Base-by-base conservation (phyloP, 1,140 invertebrate species). In the Diabrotica virgifera region DNA sequence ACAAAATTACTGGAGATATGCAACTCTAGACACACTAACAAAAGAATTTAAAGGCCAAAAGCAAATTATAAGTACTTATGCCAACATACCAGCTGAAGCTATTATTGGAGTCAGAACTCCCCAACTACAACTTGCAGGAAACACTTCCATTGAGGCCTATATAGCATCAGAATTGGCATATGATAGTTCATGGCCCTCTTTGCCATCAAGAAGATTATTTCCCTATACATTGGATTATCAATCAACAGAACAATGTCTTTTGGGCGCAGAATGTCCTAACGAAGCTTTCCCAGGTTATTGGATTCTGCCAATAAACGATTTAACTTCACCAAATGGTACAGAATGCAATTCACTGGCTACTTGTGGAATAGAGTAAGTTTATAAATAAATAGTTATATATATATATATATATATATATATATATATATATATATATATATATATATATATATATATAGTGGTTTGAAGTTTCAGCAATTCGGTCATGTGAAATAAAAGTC, bases 201-300 rank as follows among this genome's bases (percentile, higher is more conserved):
- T 65, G 52, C 51, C 54, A 24, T 35, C 10, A 12, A 55, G 83
- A 62, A 85, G 82, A 8, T 81, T 84, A 10, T 72, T 65, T 51
- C 90, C 90, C 0, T 91, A 90, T 72, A 90, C 88, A 2, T 75
- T 90, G 60, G 85, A 91, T 70, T 90, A 85, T 71, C 68, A 70
- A 5, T 83, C 82, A 5, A 79, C 73, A 61, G 86, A 88, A 76
- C 85, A 89, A 56, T 90, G 89, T 70, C 76, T 79, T 57, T 83
- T 88, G 40, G 80, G 81, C 3, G 52, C 60, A 8, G 82, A 82
- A 0, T 90, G 89, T 74, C 89, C 89, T 2, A 81, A 77, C 24
- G 84, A 85, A 5, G 82, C 85, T 0, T 82, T 85, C 53, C 83
- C 86, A 9, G 84, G 84, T 6, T 71, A 85, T 3, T 89, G 88